Evolutionary conservation across 2,797 vertebrate genomes (phyloP).

Genomic region (Sandelia bainsii): DNA sequence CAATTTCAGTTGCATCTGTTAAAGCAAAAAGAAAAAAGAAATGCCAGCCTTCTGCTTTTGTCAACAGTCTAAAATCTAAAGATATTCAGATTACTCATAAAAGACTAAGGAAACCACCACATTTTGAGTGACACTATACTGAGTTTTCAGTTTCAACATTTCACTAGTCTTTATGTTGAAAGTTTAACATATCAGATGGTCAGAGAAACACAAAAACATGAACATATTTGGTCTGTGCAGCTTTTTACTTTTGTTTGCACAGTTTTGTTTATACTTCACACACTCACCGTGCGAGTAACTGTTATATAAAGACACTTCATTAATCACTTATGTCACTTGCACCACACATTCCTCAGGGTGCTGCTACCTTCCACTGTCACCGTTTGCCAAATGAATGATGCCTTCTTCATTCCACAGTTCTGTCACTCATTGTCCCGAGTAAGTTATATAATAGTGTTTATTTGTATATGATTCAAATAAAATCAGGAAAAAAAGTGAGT

Average conservation of each 20-base stretch:
- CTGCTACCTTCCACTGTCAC: constrained; percentile 64
- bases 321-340: constrained; percentile 71
- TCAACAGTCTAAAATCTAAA: too few species aligned
- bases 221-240: constrained; percentile 34
- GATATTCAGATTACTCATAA: too few species aligned
- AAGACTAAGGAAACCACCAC: too few species aligned
- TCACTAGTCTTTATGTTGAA: too few species aligned
- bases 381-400: constrained; percentile 17
- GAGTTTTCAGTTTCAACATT: too few species aligned
- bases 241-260: constrained; percentile 63
- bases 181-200: too few species aligned
- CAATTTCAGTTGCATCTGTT: too few species aligned
- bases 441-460: neutral
- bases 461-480: neutral
- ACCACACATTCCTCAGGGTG: constrained; percentile 69
- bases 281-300: constrained; percentile 12
- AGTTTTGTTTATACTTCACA: constrained; percentile 62
- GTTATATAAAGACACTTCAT: constrained; percentile 70
- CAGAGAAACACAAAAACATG: neutral
- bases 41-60: too few species aligned
- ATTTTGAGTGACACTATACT: too few species aligned
- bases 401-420: constrained; percentile 15
- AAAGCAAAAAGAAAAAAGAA: too few species aligned
- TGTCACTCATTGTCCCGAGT: neutral
- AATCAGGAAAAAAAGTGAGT: neutral